Conservation (phyloP, 2,797 vertebrate genomes). For the Acipenser transmontanus region DNA sequence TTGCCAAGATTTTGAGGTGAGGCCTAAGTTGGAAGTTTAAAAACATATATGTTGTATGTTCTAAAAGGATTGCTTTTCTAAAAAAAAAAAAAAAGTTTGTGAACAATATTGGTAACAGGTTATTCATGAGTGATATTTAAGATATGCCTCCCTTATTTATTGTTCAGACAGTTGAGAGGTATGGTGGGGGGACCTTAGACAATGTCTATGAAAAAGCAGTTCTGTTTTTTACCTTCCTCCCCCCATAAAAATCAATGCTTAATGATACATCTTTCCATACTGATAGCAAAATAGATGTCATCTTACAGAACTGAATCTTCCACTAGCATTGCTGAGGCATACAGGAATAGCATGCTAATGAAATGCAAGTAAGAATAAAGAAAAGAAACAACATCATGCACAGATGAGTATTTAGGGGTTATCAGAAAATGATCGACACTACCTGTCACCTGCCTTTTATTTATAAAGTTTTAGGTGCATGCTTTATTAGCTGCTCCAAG, state of each 20-base stretch:
- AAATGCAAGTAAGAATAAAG: conserved; percentile 2
- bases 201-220: conserved; percentile 11
- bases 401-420: background rate
- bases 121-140: background rate
- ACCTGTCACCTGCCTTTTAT: background rate
- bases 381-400: conserved; percentile 10
- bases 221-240: background rate
- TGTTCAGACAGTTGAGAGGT: conserved; percentile 5
- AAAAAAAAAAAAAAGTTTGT: too few species aligned
- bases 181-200: background rate
- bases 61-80: too few species aligned
- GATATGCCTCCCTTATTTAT: background rate
- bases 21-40: background rate
- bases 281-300: background rate
- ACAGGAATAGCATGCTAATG: conserved; percentile 8
- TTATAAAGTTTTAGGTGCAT: background rate
- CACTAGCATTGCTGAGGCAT: conserved; percentile 4
- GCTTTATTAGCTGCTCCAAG: background rate
- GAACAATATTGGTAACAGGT: too few species aligned
- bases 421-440: background rate
- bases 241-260: background rate
- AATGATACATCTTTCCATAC: background rate
- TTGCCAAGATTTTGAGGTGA: background rate
- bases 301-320: conserved; percentile 12
- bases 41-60: too few species aligned